These are phyloP conservation scores for Erpornis zantholeuca DNA, from an alignment of 2,113 vertebrate species.

Conservation along the genomic window DNA sequence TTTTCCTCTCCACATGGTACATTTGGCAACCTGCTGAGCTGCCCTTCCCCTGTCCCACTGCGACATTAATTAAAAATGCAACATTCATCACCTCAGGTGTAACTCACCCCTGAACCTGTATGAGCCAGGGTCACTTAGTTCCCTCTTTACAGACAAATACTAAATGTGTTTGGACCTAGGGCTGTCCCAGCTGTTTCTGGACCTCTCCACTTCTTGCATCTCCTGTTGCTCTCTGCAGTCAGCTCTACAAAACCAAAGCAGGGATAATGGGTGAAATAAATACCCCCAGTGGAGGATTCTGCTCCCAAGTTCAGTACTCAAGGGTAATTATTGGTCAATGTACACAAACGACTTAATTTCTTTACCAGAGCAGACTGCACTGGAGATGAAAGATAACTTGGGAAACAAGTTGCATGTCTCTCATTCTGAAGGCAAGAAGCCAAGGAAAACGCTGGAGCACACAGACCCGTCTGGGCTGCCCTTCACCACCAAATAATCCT, in stretches of 20 bases:
- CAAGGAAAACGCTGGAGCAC: background rate
- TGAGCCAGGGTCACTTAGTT: background rate
- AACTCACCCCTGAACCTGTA: background rate
- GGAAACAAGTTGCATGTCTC: background rate
- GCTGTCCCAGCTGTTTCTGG: background rate
- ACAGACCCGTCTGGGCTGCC: background rate
- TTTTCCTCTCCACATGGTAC: background rate
- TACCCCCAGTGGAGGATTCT: background rate
- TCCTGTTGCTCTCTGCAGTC: background rate
- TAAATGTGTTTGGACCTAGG: accelerated
- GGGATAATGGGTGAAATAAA: background rate
- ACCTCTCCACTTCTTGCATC: background rate
- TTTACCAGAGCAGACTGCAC: background rate
- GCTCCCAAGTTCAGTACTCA: background rate
- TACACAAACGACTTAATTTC: background rate
- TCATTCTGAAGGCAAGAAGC: background rate
- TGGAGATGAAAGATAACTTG: background rate
- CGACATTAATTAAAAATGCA: background rate
- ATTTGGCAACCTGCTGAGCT: background rate
- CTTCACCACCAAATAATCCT: background rate
- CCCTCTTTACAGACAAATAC: background rate
- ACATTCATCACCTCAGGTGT: background rate
- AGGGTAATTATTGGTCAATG: background rate
- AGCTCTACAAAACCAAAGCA: background rate
- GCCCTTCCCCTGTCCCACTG: background rate